Evolutionary conservation across 2,113 vertebrate genomes (phyloP).

Genomic region (Silurus asotus): DNA sequence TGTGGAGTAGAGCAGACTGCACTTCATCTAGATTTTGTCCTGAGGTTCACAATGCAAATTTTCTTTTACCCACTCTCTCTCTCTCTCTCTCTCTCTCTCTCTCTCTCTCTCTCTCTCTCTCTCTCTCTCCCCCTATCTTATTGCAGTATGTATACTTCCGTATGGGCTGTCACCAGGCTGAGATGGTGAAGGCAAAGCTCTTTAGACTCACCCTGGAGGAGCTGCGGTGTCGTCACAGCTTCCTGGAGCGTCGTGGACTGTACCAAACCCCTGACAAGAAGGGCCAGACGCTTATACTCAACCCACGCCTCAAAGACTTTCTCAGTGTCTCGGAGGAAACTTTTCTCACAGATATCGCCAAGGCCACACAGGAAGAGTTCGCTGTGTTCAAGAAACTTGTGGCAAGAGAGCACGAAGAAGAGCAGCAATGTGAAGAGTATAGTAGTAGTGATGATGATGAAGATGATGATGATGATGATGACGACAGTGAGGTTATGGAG

Average conservation of each 20-base stretch:
- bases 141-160: constrained; percentile 91
- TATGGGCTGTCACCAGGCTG: constrained; percentile 85
- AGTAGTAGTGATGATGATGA: constrained; percentile 48
- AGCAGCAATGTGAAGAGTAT: constrained; percentile 41
- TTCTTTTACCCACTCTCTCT: neutral
- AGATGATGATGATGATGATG: neutral
- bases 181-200: constrained; percentile 77
- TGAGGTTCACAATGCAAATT: neutral
- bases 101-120: neutral
- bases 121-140: neutral
- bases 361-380: constrained; percentile 79
- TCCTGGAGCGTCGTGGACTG: constrained; percentile 86
- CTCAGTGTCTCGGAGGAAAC: constrained; percentile 68
- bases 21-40: neutral
- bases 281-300: constrained; percentile 78
- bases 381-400: constrained; percentile 83
- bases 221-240: constrained; percentile 80
- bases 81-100: neutral
- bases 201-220: constrained; percentile 76
- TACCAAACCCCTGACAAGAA: constrained; percentile 89
- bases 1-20: neutral
- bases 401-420: constrained; percentile 75
- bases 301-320: constrained; percentile 80
- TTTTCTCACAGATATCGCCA: constrained; percentile 76
- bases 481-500: constrained; percentile 25